Evolutionary conservation across 2,888 invertebrate species (phyloP), one percentile per base, ranked within the genome.

Genomic region (Eupithecia dodoneata): DNA sequence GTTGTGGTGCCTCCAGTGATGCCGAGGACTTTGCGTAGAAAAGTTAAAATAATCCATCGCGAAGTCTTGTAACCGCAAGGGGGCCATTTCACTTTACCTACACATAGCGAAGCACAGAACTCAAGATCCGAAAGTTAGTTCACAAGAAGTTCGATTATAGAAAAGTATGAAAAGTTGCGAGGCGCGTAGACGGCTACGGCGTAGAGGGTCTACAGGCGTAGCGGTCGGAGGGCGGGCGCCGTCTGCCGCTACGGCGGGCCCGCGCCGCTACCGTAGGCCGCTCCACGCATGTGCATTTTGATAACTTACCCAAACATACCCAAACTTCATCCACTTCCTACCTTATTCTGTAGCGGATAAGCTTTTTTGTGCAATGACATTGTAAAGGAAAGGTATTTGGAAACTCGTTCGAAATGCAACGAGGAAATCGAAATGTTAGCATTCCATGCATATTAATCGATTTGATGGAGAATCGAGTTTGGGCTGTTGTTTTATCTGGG

Each of bases 151-250:
- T 79, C 69, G 72, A 76, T 75, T 75, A 66, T 90, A 89, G 89
- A 92, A 93, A 93, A 93, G 92, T 94, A 92, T 90, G 89, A 92
- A 93, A 94, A 94, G 94, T 94, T 94, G 88, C 89, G 91, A 84
- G 84, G 81, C 81, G 81, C 81, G 78, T 45, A 47, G 69, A 69
- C 79, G 84, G 86, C 87, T 83, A 79, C 79, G 82, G 77, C 89
- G 92, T 92, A 91, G 91, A 87, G 88, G 89, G 85, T 86, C 89
- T 89, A 90, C 91, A 92, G 86, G 90, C 87, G 89, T 79, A 83
- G 85, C 82, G 82, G 81, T 84, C 89, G 93, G 92, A 94, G 94
- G 86, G 88, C 88, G 88, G 84, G 85, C 92, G 93, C 94, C 93
- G 91, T 93, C 92, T 94, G 93, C 84, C 88, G 73, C 75, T 72